Base-by-base conservation (phyloP, 2,797 vertebrate genomes). In the Echiichthys vipera region DNA sequence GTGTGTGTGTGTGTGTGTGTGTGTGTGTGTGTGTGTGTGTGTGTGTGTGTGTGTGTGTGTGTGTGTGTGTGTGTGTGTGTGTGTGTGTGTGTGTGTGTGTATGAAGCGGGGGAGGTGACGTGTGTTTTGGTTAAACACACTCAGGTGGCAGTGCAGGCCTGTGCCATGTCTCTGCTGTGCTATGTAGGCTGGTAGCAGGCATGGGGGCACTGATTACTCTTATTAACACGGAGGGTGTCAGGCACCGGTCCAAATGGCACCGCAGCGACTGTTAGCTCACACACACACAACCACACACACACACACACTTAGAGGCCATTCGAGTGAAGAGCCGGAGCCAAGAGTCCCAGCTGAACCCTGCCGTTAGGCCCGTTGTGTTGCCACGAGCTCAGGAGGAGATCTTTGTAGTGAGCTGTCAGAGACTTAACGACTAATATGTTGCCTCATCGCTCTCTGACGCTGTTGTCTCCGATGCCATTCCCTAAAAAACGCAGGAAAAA, bases 211-310 rank as follows among this genome's bases (percentile, higher is more conserved):
- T 98, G 97, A 98, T 98, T 98, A 96, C 94, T 91, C 96, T 97
- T 97, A 98, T 98, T 98, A 98, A 96, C 96, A 95, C 94, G 94
- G 93, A 96, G 96, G 95, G 95, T 95, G 89, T 95, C 96, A 96
- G 96, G 97, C 97, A 94, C 81, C 76, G 90, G 95, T 98, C 97
- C 97, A 99, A 96, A 96, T 88, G 87, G 86, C 88, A 82, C 74
- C 34, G 24, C 62, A 2, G 84, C 32, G 27, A 93, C 83, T 84
- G 83, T 83, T 78, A 70, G 65, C 84, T 17, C 66, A 47, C 76
- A 27, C 77, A 67, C 76, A 15, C 55, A 36, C 30, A 3, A 42
- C 15, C 75, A 29, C 62, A 51, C 45, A 55, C 69, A 54, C 34
- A 56, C 49, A 30, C 14, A 25, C 7, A 12, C 1, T 3, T 39